Base-by-base conservation (phyloP, 1,140 invertebrate species). In the Caenorhabditis briggsae region DNA sequence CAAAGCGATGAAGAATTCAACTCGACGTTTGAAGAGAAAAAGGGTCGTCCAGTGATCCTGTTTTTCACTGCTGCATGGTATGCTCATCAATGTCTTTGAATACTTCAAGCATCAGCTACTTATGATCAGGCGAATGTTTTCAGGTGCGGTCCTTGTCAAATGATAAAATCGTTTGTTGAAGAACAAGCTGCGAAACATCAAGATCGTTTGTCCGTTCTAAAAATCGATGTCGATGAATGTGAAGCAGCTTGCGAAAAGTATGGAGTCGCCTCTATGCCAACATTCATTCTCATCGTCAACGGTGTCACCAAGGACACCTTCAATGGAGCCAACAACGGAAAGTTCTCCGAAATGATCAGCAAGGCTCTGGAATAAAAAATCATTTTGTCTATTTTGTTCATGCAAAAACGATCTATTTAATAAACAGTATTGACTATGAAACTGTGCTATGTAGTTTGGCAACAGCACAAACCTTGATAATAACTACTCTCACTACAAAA, bases 121-220 rank as follows among this genome's bases (percentile, higher is more conserved):
- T n/a, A n/a, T n/a, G n/a, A n/a, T n/a, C 33, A 33, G 33, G 33
- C 33, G 33, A 2, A 33, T 33, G 3, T 33, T 46, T 70, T 2
- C 33, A 78, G 70, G 70, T 78, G 70, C 70, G 70, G 70, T 9
- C 70, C 70, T 18, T 78, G 70, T 33, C 70, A 78, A 25, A 5
- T 11, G 12, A 78, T 78, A 0, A 78, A 78, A 46, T 46, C 70
- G 9, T 14, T 48, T 14, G 33, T 78, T 14, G 70, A 78, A n/a
- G 70, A 78, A 41, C 7, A 12, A 12, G 70, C 70, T 12, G 43
- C 18, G 1, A 41, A 78, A n/a, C 43, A 78, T n/a, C 48, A 78
- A 23, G 70, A 50, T 46, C 43, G 46, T n/a, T 23, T 78, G 46
- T 2, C 70, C 1, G 50, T 78, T 25, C 43, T 74, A 3, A 74